Evolutionary conservation across 1,140 invertebrate species (phyloP), one percentile per base, ranked within the genome.

Genomic region (Periplaneta americana): DNA sequence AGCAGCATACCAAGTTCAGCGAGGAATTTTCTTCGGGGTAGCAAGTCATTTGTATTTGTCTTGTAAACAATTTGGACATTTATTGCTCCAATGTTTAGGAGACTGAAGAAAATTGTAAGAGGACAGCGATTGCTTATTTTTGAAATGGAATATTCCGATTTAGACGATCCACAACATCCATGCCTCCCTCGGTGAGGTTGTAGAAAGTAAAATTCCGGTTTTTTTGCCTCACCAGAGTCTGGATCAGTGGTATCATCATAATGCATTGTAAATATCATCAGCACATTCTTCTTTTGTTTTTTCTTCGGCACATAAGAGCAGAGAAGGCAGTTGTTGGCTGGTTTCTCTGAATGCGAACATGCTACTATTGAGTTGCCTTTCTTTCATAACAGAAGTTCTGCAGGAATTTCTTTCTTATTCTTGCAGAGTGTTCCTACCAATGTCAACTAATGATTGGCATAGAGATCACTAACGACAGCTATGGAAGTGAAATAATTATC

Each of bases 391-490:
- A 34, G n/a, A 17, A 78, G 36, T 79, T 84, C 74, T 39, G 75
- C n/a, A 33, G 85, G 85, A 36, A 87, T 86, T 79, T 87, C 84
- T 82, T 78, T 83, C 83, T 87, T 89, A 48, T 88, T 88, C 84
- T 87, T 88, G 83, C 84, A 82, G 2, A 89, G 33, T 15, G 85
- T 88, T 8, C 85, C 88, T 32, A 86, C 84, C 22, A 83, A 28
- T 78, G 77, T 78, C 34, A 6, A 35, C n/a, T n/a, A n/a, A 78
- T 78, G 33, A 22, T 78, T 78, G 32, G 28, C 34, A 78, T 78
- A 35, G n/a, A 78, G 34, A 36, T n/a, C 28, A 78, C 35, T 78
- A 34, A 34, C 11, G 28, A 35, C 32, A 32, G 28, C 31, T 34
- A 78, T 2, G n/a, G 77, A 78, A 33, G 77, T 33, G 77, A 78